phyloP scores from a whole-genome alignment of 1,140 invertebrate species.

The Berghia stephanieae region DNA sequence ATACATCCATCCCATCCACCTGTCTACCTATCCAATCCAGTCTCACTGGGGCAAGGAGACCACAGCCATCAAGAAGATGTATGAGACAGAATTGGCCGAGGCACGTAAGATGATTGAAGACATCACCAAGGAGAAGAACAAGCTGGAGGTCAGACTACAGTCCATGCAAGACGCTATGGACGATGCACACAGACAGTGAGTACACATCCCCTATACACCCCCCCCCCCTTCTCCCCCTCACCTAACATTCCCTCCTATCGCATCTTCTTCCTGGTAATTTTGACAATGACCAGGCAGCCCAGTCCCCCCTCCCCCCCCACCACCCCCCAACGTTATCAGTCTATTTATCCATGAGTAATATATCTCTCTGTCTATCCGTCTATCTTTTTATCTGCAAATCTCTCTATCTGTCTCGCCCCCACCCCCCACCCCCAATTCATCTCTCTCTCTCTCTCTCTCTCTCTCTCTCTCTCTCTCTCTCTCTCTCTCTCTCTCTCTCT shows the following conservation, averaged over 20 bases:
- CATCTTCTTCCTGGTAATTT: too few relatives aligned
- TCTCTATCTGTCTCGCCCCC: neutral
- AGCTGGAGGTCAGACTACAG: slow-evolving; percentile 55
- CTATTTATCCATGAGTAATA: neutral
- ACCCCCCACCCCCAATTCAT: neutral
- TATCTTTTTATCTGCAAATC: neutral
- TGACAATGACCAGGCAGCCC: neutral
- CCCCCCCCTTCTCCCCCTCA: neutral
- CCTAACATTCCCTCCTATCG: too few relatives aligned
- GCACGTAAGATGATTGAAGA: slow-evolving; percentile 62
- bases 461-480: neutral
- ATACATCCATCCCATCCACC: too few relatives aligned
- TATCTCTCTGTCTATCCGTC: slow-evolving; percentile 9
- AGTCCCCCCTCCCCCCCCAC: neutral
- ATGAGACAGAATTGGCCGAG: slow-evolving; percentile 67
- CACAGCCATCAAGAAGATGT: slow-evolving; percentile 67
- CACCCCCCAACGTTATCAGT: neutral
- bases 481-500: slow-evolving; percentile 2
- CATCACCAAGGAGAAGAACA: slow-evolving; percentile 59
- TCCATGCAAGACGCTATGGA: slow-evolving; percentile 58
- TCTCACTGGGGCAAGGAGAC: slow-evolving; percentile 69
- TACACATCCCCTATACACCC: slow-evolving; percentile 24
- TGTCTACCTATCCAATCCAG: too few relatives aligned
- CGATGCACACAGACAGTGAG: slow-evolving; percentile 58
- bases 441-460: neutral